These are phyloP conservation scores for Pteronura brasiliensis DNA, from an alignment of 2,113 vertebrate species.

Conservation along the genomic window DNA sequence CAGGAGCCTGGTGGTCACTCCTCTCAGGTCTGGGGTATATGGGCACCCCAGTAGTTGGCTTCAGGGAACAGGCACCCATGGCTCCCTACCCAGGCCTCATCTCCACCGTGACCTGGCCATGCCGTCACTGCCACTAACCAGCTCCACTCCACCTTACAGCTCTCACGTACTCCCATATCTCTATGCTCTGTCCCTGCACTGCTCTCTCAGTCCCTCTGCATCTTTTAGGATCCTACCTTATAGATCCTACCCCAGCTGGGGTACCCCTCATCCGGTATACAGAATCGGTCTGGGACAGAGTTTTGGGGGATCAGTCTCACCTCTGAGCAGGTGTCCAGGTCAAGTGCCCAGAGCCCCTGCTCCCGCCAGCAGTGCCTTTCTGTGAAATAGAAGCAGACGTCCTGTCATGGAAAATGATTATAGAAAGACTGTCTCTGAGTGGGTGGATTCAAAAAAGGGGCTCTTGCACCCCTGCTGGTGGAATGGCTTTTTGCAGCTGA, in stretches of 20 bases:
- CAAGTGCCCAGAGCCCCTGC: not conserved
- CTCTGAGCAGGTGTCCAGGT: not conserved
- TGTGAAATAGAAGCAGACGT: not conserved
- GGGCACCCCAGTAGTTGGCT: no score
- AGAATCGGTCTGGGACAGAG: not conserved
- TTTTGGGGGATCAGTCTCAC: not conserved
- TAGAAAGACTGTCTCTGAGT: not conserved
- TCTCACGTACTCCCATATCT: accelerated
- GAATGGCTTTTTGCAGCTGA: no score
- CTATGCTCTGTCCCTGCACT: not conserved
- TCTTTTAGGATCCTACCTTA: not conserved
- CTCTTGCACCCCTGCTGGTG: no score
- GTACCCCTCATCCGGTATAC: not conserved
- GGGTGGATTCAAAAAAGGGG: not conserved
- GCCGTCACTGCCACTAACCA: accelerated
- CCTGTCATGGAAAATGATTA: no score
- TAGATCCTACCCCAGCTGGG: no score
- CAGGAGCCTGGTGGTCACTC: not conserved
- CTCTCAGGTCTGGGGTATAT: accelerated
- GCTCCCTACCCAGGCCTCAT: no score
- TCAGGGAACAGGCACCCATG: not conserved
- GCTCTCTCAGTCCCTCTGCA: not conserved
- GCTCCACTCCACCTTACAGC: not conserved
- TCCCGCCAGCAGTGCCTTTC: not conserved
- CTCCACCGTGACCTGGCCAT: not conserved